phyloP scores from a whole-genome alignment of 1,140 invertebrate genomes.

The Cataglyphis hispanica region DNA sequence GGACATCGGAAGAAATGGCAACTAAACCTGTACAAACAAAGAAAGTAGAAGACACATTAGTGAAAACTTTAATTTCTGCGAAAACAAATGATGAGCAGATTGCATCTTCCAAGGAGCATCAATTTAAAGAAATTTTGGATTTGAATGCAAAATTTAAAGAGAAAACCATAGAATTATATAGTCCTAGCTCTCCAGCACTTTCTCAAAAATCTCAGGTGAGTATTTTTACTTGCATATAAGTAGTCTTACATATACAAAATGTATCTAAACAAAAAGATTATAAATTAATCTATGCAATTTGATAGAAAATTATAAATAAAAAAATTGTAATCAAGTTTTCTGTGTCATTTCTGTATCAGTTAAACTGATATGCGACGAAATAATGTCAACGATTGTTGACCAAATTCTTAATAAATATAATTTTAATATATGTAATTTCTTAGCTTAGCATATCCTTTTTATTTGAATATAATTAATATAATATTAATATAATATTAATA shows the following conservation, averaged over 20 bases:
- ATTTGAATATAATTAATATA: not conserved
- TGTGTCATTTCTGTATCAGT: too few relatives aligned
- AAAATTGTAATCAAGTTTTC: too few relatives aligned
- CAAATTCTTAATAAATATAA: too few relatives aligned
- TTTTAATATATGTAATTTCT: not conserved
- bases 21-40: constrained; percentile 3
- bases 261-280: not conserved
- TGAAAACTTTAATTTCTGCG: constrained; percentile 30
- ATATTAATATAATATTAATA: not conserved
- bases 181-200: constrained; percentile 81
- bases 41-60: not conserved
- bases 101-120: constrained; percentile 19
- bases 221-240: not conserved
- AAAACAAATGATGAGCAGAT: constrained; percentile 26
- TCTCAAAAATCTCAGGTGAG: constrained; percentile 81
- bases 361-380: too few relatives aligned
- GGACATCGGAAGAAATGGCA: constrained; percentile 70
- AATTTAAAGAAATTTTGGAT: constrained; percentile 53
- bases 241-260: not conserved
- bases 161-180: constrained; percentile 76
- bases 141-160: constrained; percentile 57
- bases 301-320: too few relatives aligned
- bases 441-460: not conserved
- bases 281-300: too few relatives aligned
- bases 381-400: too few relatives aligned